These are phyloP conservation scores for Aplochiton taeniatus DNA, from an alignment of 2,797 vertebrate species.

Conservation along the genomic window DNA sequence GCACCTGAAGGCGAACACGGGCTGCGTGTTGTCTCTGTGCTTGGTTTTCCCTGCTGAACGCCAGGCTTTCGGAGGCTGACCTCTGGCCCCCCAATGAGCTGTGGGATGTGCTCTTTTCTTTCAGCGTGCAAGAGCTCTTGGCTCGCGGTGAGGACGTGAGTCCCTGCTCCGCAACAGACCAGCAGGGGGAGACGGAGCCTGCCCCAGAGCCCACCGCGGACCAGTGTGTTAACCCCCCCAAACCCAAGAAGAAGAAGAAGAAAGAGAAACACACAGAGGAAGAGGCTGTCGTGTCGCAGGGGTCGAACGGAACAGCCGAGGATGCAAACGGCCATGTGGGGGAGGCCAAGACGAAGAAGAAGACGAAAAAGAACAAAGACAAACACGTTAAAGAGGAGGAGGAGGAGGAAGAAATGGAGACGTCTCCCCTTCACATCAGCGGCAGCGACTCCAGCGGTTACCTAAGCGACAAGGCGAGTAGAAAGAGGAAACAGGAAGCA, in stretches of 20 bases:
- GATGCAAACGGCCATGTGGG: background rate
- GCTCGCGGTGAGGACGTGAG: constrained; percentile 52
- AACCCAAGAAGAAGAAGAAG: constrained; percentile 75
- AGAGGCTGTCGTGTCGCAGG: constrained; percentile 20
- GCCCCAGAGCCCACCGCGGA: constrained; percentile 14
- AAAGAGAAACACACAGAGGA: constrained; percentile 55
- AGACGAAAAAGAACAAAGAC: constrained; percentile 42
- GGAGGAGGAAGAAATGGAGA: constrained; percentile 47
- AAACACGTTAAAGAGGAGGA: constrained; percentile 29
- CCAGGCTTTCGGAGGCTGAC: no score
- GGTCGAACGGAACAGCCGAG: constrained; percentile 23
- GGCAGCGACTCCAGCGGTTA: constrained; percentile 84
- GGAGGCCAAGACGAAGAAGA: constrained; percentile 39
- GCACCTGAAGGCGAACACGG: no score
- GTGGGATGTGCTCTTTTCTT: constrained; percentile 25
- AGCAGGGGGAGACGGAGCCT: constrained; percentile 7
- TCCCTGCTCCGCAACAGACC: constrained; percentile 5
- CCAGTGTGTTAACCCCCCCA: constrained; percentile 12
- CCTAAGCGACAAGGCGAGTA: constrained; percentile 78
- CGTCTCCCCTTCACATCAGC: constrained; percentile 50
- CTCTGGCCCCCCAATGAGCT: background rate
- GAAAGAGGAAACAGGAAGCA: constrained; percentile 77
- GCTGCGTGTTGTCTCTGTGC: background rate
- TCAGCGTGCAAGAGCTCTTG: constrained; percentile 72
- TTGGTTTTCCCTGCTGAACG: background rate